Percentiles rank a stretch among this genome's conserved stretches.
Conservation (phyloP, 2,113 vertebrate genomes). For the Stegostoma tigrinum region DNA sequence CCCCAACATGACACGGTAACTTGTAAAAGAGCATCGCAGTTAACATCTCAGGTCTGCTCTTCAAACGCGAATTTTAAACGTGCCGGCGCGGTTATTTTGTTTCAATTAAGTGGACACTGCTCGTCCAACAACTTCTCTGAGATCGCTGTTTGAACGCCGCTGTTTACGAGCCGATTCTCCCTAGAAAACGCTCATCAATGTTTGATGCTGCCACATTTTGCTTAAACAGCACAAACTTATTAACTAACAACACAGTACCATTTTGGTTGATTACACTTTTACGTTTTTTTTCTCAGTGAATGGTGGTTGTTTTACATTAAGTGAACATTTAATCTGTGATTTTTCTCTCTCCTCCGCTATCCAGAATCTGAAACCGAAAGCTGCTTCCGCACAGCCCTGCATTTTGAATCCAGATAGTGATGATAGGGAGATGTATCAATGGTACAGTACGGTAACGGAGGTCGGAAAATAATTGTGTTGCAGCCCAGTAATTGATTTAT, state of each 20-base stretch:
- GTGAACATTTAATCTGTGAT: neutral
- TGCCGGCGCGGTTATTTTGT: neutral
- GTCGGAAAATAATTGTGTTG: neutral
- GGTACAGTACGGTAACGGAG: too few relatives aligned
- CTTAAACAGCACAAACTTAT: neutral
- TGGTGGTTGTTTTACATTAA: neutral
- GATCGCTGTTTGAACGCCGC: neutral
- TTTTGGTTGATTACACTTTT: neutral
- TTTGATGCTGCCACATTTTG: neutral
- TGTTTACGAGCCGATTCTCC: neutral
- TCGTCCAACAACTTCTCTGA: neutral
- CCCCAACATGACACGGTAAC: neutral
- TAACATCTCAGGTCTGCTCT: too few relatives aligned
- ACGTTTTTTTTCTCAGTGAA: neutral
- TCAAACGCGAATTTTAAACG: neutral
- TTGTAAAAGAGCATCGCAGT: neutral
- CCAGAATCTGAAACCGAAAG: neutral
- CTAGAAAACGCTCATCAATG: neutral
- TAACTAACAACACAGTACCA: neutral
- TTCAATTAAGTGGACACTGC: neutral
- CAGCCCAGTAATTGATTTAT: neutral
- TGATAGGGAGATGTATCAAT: neutral
- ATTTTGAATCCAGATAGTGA: neutral
- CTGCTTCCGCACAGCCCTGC: too few relatives aligned
- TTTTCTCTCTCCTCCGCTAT: neutral